Conservation (phyloP, 1,140 invertebrate species). For the Cyphomyrmex costatus region DNA sequence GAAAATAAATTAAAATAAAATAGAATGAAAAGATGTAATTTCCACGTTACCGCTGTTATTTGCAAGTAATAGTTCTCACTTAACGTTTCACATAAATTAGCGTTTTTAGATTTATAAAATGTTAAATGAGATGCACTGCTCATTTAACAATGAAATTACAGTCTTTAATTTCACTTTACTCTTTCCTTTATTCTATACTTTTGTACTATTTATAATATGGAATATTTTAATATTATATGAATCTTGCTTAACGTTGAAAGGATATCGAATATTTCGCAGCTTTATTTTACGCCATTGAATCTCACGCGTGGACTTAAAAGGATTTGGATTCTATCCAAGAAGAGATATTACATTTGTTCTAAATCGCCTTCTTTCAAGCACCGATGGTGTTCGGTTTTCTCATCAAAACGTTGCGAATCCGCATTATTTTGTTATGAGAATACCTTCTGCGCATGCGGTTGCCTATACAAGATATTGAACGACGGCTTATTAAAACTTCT, state of each 20-base stretch:
- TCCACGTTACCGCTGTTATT: conserved; percentile 4
- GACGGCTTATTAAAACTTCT: conserved; percentile 31
- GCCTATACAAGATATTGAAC: conserved; percentile 10
- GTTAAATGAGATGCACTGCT: conserved; percentile 1
- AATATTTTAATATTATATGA: not conserved
- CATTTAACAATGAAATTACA: conserved; percentile 24
- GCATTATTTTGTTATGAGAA: conserved; percentile 31
- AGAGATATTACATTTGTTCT: conserved; percentile 43
- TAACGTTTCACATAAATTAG: conserved; percentile 2
- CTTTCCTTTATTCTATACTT: not conserved
- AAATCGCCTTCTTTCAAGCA: conserved; percentile 15
- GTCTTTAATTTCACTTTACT: not conserved
- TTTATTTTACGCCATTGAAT: conserved; percentile 41
- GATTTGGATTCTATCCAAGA: conserved; percentile 48
- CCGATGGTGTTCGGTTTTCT: not conserved
- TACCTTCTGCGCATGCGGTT: not conserved
- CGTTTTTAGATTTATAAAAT: conserved; percentile 11
- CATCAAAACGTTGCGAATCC: conserved; percentile 22
- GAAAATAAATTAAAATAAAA: not conserved
- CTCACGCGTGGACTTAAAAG: not conserved
- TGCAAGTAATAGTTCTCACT: conserved; percentile 9
- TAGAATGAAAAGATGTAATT: conserved; percentile 18
- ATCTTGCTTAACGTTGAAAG: not conserved
- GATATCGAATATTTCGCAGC: conserved; percentile 7
- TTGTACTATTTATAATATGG: conserved; percentile 19